phyloP scores from a whole-genome alignment of 2,113 vertebrate species.

The Pseudolaguvia tuberculata region DNA sequence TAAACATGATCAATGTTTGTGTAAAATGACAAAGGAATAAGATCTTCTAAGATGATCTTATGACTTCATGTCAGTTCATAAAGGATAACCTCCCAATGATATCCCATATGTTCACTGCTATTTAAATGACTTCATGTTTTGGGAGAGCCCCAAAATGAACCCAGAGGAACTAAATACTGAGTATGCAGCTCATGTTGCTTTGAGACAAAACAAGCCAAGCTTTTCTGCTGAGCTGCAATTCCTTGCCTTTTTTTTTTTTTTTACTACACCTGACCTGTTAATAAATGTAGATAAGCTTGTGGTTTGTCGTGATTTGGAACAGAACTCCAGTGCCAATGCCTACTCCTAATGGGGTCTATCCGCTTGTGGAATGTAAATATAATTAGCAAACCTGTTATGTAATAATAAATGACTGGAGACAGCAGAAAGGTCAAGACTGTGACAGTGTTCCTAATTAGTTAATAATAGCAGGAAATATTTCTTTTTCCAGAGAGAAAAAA shows the following conservation, averaged over 20 bases:
- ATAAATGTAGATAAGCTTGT: neutral
- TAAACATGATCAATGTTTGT: neutral
- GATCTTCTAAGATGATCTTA: slow-evolving; percentile 15
- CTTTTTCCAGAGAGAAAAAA: neutral
- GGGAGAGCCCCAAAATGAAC: slow-evolving; percentile 1
- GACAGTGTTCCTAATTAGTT: neutral
- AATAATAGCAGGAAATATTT: neutral
- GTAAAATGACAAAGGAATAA: neutral
- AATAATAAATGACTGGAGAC: no score
- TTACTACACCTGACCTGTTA: neutral
- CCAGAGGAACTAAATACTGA: neutral
- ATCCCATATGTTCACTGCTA: slow-evolving; percentile 9
- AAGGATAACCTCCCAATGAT: neutral
- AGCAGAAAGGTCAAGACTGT: neutral
- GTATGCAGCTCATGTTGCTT: neutral
- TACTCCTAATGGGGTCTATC: slow-evolving; percentile 4
- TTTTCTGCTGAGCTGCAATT: neutral
- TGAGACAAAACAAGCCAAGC: neutral
- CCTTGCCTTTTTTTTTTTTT: neutral
- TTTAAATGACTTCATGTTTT: slow-evolving; percentile 20
- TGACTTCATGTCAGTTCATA: neutral
- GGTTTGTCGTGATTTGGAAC: neutral
- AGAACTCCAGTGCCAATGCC: neutral
- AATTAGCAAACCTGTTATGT: neutral
- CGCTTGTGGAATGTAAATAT: neutral